A percentile compares a stretch with the other conserved stretches of the same genome.
Evolutionary conservation across 1,140 invertebrate species (phyloP).

Genomic region (Conus ventricosus): DNA sequence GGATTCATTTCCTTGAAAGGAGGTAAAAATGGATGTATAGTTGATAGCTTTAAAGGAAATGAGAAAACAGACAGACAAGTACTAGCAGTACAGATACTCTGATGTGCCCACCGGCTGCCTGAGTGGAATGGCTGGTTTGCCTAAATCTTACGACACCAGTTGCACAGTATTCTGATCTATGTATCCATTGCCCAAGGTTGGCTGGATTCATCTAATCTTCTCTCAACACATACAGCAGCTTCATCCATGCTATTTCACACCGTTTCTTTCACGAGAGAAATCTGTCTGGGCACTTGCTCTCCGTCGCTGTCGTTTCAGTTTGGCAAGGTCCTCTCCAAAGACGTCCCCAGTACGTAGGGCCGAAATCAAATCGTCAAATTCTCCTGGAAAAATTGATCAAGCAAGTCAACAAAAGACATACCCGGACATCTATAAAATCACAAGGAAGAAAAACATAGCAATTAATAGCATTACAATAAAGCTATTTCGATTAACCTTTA

Average conservation of each 20-base stretch:
- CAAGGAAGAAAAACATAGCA: background rate
- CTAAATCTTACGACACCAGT: background rate
- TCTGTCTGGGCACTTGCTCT: conserved; percentile 33
- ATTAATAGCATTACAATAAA: no score
- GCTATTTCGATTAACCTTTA: no score
- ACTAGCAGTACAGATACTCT: background rate
- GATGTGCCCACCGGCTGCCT: background rate
- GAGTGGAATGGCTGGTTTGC: background rate
- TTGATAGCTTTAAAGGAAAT: background rate
- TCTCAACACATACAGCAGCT: background rate
- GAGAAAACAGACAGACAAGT: background rate
- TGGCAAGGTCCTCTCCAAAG: conserved; percentile 96
- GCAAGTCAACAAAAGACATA: no score
- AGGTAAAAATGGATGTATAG: background rate
- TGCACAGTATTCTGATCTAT: background rate
- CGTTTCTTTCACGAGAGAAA: conserved; percentile 44
- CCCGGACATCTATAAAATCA: background rate
- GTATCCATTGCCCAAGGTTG: background rate
- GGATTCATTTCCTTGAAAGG: background rate
- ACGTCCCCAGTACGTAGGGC: conserved; percentile 96
- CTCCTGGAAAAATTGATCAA: conserved; percentile 73
- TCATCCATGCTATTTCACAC: conserved; percentile 18
- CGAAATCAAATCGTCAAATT: conserved; percentile 98
- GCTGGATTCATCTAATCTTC: background rate
- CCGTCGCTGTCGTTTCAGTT: conserved; percentile 84